Evolutionary conservation across 2,888 invertebrate species (phyloP), one percentile per base, ranked within the genome.

Genomic region (Dione juno): DNA sequence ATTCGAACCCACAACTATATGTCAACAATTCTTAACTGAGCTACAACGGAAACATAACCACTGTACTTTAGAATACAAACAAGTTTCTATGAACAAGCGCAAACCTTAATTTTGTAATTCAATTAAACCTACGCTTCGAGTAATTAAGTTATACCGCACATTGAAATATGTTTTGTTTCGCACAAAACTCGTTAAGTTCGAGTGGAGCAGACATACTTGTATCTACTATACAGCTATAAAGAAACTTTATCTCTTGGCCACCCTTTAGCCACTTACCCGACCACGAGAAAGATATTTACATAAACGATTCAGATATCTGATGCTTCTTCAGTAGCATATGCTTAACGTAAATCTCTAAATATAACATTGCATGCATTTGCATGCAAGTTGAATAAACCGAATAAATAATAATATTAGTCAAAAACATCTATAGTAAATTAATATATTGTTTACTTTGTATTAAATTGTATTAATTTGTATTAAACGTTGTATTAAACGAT

Each of bases 241-340:
- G 16, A 57, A 57, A 40, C 35, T 58, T 58, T 58, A 58, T 40
- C 57, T 61, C 43, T 43, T 45, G 28, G 14, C 61, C 41, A 40
- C 57, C 57, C 57, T 40, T 40, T 37, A n/a, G 1, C 57, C 40
- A 53, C 13, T 28, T 28, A 10, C 9, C 52, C 10, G 16, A 37
- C 57, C 57, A 6, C 57, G 19, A 16, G n/a, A 16, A 37, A 19
- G 40, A 58, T 58, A 58, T 58, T 58, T 40, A 58, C 57, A 40
- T 58, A 58, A 58, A 58, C 40, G 57, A n/a, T 58, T 58, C 19
- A n/a, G 37, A 58, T 16, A 58, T 53, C 14, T 53, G 28, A 35
- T 28, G 35, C 8, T 35, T 35, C 13, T 53, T 53, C 28, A 14
- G 53, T 28, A 21, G 21, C 35, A 53, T 35, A 53, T 53, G 28